Conservation (phyloP, 2,797 vertebrate species). For the Mormyrops attenuatus region DNA sequence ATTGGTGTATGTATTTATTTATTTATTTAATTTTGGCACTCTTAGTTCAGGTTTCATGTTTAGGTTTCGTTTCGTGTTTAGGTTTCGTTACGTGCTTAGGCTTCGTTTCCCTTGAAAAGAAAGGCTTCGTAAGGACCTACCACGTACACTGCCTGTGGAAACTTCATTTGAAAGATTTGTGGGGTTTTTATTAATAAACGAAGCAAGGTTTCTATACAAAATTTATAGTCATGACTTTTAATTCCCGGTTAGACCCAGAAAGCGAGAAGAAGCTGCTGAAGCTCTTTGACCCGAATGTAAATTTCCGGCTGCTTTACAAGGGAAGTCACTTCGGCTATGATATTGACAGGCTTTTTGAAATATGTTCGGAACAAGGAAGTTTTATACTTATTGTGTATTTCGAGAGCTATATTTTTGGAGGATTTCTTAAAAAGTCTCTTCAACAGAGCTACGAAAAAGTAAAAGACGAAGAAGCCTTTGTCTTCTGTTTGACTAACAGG, state of each 20-base stretch:
- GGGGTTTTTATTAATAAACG: background rate
- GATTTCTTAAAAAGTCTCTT: constrained; percentile 48
- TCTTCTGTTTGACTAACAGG: constrained; percentile 43
- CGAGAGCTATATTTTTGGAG: constrained; percentile 49
- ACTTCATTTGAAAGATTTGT: background rate
- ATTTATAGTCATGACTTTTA: background rate
- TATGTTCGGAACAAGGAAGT: constrained; percentile 48
- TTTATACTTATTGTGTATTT: constrained; percentile 49
- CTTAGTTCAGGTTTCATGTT: no score
- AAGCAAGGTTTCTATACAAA: background rate
- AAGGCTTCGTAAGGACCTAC: background rate
- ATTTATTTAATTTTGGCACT: no score
- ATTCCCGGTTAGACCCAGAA: background rate
- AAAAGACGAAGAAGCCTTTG: constrained; percentile 45
- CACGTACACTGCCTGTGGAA: background rate
- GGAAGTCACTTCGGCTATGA: constrained; percentile 48
- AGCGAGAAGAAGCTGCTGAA: constrained; percentile 40
- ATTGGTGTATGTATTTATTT: no score
- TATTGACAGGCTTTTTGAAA: constrained; percentile 32
- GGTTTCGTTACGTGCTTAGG: background rate
- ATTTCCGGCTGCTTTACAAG: constrained; percentile 56
- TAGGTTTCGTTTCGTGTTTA: background rate
- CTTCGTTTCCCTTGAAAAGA: background rate
- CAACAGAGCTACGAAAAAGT: background rate
- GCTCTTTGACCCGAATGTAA: constrained; percentile 36